Percentiles rank a stretch among this genome's conserved stretches.
phyloP scores from a whole-genome alignment of 1,140 invertebrate species.

The Drosophila subpulchrella region DNA sequence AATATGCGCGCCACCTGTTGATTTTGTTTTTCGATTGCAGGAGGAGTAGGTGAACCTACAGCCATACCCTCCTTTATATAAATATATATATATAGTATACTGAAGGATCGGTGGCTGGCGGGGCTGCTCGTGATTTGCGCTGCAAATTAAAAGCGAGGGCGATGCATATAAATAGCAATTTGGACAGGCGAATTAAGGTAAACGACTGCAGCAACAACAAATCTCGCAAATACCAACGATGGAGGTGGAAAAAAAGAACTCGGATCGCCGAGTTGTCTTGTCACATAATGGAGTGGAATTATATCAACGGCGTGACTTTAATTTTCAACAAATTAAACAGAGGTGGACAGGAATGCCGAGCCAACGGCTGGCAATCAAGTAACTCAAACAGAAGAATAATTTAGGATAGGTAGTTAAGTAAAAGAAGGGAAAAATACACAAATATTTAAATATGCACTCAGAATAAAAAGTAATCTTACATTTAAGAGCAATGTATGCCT shows the following conservation, averaged over 20 bases:
- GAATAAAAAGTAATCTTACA: too few relatives aligned
- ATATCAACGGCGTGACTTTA: conserved; percentile 73
- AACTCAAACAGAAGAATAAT: conserved; percentile 29
- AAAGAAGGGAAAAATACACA: not conserved
- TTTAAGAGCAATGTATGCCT: too few relatives aligned
- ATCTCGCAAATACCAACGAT: conserved; percentile 26
- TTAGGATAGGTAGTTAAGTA: not conserved
- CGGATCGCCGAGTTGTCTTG: conserved; percentile 52
- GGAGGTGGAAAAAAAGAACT: conserved; percentile 8
- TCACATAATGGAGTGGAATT: conserved; percentile 66
- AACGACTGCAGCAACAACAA: conserved; percentile 62
- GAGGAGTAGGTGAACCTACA: conserved; percentile 38
- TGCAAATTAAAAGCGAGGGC: conserved; percentile 80
- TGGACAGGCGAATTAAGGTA: conserved; percentile 79
- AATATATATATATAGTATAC: not conserved
- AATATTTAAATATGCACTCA: not conserved
- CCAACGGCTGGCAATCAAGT: conserved; percentile 24
- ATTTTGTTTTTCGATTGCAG: conserved; percentile 74
- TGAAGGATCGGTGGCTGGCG: conserved; percentile 11
- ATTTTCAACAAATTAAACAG: conserved; percentile 41
- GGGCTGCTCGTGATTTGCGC: conserved; percentile 73
- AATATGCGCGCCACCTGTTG: conserved; percentile 81
- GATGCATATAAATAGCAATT: conserved; percentile 81
- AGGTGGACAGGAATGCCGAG: conserved; percentile 16
- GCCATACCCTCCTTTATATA: conserved; percentile 10